phyloP scores from a whole-genome alignment of 2,113 vertebrate species.

The Vimba vimba region DNA sequence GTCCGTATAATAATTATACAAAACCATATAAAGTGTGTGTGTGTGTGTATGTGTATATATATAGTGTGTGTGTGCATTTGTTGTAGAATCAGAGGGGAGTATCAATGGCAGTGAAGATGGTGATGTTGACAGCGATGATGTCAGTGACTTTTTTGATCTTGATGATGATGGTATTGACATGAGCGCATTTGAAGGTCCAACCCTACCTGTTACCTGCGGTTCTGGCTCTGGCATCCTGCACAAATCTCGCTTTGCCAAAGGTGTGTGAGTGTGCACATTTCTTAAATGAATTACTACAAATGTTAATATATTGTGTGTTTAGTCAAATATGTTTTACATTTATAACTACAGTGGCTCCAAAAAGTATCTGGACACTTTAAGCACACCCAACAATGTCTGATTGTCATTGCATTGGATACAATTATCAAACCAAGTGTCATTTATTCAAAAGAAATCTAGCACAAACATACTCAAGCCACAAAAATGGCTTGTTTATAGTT shows the following conservation, averaged over 20 bases:
- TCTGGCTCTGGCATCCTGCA: slow-evolving; percentile 28
- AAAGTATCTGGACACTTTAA: background rate
- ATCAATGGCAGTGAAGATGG: background rate
- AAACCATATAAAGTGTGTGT: background rate
- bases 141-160: background rate
- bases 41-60: background rate
- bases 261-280: background rate
- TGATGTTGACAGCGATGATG: background rate
- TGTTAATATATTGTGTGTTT: background rate
- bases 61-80: background rate
- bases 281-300: background rate
- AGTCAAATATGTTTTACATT: background rate
- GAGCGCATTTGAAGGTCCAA: background rate
- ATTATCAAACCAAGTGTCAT: background rate
- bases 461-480: background rate
- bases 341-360: background rate
- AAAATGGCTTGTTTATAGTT: background rate
- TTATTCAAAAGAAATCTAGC: background rate
- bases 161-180: background rate
- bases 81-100: background rate
- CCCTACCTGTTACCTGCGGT: slow-evolving; percentile 17
- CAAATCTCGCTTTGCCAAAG: slow-evolving; percentile 39
- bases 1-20: background rate
- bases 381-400: background rate
- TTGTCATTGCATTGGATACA: background rate